phyloP scores from a whole-genome alignment of 2,113 vertebrate species.

The Scolopax mira region DNA sequence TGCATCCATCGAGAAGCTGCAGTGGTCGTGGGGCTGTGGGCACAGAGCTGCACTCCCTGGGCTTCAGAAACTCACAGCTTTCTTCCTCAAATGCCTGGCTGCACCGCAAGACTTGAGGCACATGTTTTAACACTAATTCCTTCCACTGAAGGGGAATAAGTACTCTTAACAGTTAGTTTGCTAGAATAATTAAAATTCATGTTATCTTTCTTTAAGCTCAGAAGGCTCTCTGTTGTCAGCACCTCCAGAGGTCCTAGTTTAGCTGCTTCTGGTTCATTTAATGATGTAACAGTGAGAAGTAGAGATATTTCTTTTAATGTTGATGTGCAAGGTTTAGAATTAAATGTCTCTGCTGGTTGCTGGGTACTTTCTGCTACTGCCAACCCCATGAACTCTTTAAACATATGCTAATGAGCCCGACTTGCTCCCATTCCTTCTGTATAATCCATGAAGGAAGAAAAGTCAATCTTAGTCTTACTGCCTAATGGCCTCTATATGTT shows the following conservation, averaged over 20 bases:
- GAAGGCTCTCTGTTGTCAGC: slow-evolving; percentile 35
- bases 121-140: neutral
- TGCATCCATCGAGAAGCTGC: accelerated
- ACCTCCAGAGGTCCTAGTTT: slow-evolving; percentile 49
- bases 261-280: slow-evolving; percentile 34
- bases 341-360: slow-evolving; percentile 54
- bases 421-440: slow-evolving; percentile 39
- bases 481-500: slow-evolving; percentile 43
- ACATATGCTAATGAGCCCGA: slow-evolving; percentile 33
- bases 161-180: neutral
- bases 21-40: accelerated
- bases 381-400: slow-evolving; percentile 53
- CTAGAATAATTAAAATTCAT: slow-evolving; percentile 34
- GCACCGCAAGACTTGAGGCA: neutral
- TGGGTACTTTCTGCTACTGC: slow-evolving; percentile 34
- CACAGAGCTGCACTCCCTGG: accelerated
- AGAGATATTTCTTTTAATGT: slow-evolving; percentile 39
- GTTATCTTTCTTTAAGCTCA: neutral
- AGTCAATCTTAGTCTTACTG: slow-evolving; percentile 47
- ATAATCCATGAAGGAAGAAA: slow-evolving; percentile 56
- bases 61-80: neutral
- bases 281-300: slow-evolving; percentile 17
- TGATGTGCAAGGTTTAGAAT: slow-evolving; percentile 44
- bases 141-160: neutral
- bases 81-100: neutral